Conservation (phyloP, 2,888 invertebrate species). For the Cecidostiba fungosa region DNA sequence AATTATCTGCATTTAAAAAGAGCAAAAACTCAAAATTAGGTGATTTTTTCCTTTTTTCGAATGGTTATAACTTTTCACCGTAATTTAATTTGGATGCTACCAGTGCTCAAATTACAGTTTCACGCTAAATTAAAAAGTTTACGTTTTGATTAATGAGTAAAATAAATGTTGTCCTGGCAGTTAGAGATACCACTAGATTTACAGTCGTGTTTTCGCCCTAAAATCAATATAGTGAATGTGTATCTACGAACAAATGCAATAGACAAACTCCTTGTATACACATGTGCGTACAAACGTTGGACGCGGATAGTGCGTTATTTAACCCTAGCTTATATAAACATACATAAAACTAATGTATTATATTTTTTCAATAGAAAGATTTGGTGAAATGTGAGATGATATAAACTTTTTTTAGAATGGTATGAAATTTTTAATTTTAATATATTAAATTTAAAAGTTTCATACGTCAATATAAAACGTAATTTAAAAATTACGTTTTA, state of each 20-base stretch:
- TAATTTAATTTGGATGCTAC: too few species aligned
- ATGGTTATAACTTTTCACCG: neutral
- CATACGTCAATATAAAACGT: too few species aligned
- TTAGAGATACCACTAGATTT: neutral
- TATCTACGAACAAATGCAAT: constrained; percentile 16
- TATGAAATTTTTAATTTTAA: neutral
- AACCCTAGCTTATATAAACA: constrained; percentile 14
- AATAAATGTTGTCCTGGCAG: constrained; percentile 2
- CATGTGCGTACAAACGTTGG: neutral
- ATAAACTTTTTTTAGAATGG: neutral
- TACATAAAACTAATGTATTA: neutral
- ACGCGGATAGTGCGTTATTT: neutral
- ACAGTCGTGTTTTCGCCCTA: constrained; percentile 17
- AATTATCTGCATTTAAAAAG: too few species aligned
- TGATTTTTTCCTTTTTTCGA: too few species aligned
- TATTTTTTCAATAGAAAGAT: neutral
- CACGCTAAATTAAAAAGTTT: constrained; percentile 19
- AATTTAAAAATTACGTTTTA: too few species aligned
- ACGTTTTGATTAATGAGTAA: constrained; percentile 26
- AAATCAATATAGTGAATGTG: constrained; percentile 32
- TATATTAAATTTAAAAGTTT: too few species aligned
- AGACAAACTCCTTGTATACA: neutral
- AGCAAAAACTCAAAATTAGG: too few species aligned
- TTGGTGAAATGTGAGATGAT: neutral
- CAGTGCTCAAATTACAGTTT: neutral